Base-by-base conservation (phyloP, 2,888 invertebrate genomes). In the Oligia latruncula region DNA sequence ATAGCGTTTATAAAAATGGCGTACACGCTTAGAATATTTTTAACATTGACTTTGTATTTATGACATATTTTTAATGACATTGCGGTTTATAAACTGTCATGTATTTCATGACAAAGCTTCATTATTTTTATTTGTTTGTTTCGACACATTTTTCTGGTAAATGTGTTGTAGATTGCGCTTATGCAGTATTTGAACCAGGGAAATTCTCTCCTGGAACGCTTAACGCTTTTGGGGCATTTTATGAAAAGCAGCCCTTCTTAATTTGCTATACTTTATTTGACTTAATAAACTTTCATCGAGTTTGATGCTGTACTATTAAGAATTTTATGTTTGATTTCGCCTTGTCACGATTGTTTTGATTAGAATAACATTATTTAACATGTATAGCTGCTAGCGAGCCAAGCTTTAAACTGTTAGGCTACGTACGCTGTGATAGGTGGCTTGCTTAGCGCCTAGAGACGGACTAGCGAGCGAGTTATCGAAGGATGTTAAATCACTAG, bases 41-140 rank as follows among this genome's bases (percentile, higher is more conserved):
- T 70, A 52, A 72, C 23, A 70, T 73, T 73, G 71, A 77, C 23
- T 29, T 55, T 23, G 8, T 58, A 35, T 35, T 72, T 73, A 82
- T 84, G 80, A 82, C 84, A 40, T 35, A 20, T 43, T 78, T 71
- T 66, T 40, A 65, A 81, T 52, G 20, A 83, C 55, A 49, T 58
- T 29, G 35, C 35, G 52, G 55, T 46, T 58, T 20, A 17, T 5
- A 52, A 1, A 17, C 15, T 11, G 49, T 43, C 23, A 40, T 23
- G 13, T 43, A 4, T 29, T 43, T 62, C 17, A 43, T 49, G 52
- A 43, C 60, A 80, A 62, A 79, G 35, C 35, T 6, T 23, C 8
- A 35, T 2, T 5, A n/a, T 29, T 23, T 55, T 35, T 46, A n/a
- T 13, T 17, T 13, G 1, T 17, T 75, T 55, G 5, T n/a, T 55